These are phyloP conservation scores for Papilio demoleus DNA, from an alignment of 2,888 invertebrate species.

Conservation along the genomic window DNA sequence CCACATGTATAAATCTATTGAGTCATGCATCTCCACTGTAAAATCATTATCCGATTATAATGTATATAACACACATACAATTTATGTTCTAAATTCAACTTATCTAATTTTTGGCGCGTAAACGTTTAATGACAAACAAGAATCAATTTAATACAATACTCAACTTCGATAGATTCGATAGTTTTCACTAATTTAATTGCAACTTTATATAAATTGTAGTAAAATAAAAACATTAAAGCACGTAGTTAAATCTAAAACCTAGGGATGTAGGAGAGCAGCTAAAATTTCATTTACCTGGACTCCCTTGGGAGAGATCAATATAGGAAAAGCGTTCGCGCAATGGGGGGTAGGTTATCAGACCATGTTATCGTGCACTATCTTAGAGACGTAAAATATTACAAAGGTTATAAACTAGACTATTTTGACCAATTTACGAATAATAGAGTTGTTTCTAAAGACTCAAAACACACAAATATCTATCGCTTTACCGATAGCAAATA, in stretches of 20 bases:
- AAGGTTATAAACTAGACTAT: too few relatives aligned
- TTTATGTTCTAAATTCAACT: not conserved
- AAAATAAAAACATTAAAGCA: conserved; percentile 9
- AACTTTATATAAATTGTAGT: not conserved
- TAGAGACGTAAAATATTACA: conserved; percentile 4
- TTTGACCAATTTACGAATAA: too few relatives aligned
- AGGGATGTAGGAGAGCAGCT: conserved; percentile 37
- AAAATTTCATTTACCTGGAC: conserved; percentile 42
- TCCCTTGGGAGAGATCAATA: conserved; percentile 42
- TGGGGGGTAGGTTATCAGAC: conserved; percentile 33
- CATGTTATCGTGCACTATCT: conserved; percentile 15
- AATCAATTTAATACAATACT: not conserved
- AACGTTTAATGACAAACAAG: not conserved
- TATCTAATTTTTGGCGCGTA: not conserved
- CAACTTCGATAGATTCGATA: not conserved
- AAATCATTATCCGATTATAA: too few relatives aligned
- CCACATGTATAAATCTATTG: too few relatives aligned
- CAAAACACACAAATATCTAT: too few relatives aligned
- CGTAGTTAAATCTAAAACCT: conserved; percentile 36
- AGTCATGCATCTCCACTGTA: too few relatives aligned
- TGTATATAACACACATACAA: too few relatives aligned
- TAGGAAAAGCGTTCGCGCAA: conserved; percentile 36
- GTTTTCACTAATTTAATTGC: not conserved
- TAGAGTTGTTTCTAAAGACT: too few relatives aligned
- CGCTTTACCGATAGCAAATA: too few relatives aligned